These are phyloP conservation scores for Serilophus lunatus DNA, from an alignment of 2,113 vertebrate species.

Conservation along the genomic window DNA sequence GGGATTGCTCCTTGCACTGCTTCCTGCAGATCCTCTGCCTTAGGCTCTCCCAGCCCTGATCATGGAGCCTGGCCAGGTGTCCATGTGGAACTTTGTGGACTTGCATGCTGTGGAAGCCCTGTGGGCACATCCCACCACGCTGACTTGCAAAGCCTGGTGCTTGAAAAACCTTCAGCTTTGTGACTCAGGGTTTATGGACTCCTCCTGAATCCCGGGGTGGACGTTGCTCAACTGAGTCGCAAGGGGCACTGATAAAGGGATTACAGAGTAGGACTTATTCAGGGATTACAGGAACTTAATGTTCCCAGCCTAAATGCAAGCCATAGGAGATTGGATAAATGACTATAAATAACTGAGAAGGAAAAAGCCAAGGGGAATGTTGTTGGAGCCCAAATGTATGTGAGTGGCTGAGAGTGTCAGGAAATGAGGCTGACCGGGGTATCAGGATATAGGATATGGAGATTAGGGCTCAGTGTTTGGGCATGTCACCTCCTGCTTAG, in stretches of 20 bases:
- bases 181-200: background rate
- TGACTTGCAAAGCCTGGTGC: background rate
- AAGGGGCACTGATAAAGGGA: background rate
- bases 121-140: fast-evolving
- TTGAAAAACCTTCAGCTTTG: background rate
- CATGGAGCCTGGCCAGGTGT: background rate
- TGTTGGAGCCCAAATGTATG: background rate
- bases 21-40: background rate
- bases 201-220: background rate
- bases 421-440: background rate
- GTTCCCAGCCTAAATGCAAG: background rate
- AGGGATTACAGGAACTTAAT: background rate
- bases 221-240: background rate
- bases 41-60: background rate
- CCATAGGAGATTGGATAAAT: background rate
- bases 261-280: background rate
- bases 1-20: background rate
- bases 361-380: background rate
- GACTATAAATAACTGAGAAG: background rate
- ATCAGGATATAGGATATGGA: background rate
- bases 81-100: too few relatives aligned
- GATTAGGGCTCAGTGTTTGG: background rate
- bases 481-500: background rate
- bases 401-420: background rate
- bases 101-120: background rate